Percentiles rank a stretch among this genome's conserved stretches.
Conservation (phyloP, 2,113 vertebrate genomes). For the Proterorhinus semilunaris region DNA sequence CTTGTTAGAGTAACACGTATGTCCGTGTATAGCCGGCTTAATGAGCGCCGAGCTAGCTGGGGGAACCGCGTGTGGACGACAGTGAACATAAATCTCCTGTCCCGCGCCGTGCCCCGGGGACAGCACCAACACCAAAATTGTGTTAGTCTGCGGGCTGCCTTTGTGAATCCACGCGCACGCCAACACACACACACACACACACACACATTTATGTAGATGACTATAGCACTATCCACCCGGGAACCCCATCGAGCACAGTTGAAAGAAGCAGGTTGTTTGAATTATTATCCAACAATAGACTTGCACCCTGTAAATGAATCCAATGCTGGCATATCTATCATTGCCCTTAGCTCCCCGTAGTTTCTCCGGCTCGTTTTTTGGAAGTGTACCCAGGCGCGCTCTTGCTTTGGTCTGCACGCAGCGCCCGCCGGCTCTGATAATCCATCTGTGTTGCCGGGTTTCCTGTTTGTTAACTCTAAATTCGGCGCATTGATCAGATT, state of each 20-base stretch:
- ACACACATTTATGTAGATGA: slow-evolving; percentile 55
- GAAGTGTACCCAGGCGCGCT: slow-evolving; percentile 44
- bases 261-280: slow-evolving; percentile 74
- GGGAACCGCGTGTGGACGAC: slow-evolving; percentile 62
- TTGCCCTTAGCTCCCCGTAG: slow-evolving; percentile 50
- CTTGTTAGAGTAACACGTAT: slow-evolving; percentile 74
- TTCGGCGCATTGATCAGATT: slow-evolving; percentile 45
- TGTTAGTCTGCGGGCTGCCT: slow-evolving; percentile 27
- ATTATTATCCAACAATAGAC: slow-evolving; percentile 72
- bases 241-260: slow-evolving; percentile 58
- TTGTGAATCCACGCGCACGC: background rate
- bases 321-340: slow-evolving; percentile 61
- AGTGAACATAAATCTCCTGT: slow-evolving; percentile 76
- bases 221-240: slow-evolving; percentile 50
- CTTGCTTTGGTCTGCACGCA: slow-evolving; percentile 35
- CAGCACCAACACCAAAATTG: slow-evolving; percentile 52
- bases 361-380: slow-evolving; percentile 47
- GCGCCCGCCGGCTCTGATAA: slow-evolving; percentile 46
- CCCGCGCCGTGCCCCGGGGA: slow-evolving; percentile 56
- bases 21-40: slow-evolving; percentile 68
- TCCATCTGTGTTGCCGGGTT: slow-evolving; percentile 40
- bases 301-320: slow-evolving; percentile 65
- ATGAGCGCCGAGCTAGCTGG: slow-evolving; percentile 61
- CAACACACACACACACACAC: slow-evolving; percentile 24
- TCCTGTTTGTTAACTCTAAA: slow-evolving; percentile 25